Conservation (phyloP, 2,113 vertebrate genomes). For the Macrotis lagotis region DNA sequence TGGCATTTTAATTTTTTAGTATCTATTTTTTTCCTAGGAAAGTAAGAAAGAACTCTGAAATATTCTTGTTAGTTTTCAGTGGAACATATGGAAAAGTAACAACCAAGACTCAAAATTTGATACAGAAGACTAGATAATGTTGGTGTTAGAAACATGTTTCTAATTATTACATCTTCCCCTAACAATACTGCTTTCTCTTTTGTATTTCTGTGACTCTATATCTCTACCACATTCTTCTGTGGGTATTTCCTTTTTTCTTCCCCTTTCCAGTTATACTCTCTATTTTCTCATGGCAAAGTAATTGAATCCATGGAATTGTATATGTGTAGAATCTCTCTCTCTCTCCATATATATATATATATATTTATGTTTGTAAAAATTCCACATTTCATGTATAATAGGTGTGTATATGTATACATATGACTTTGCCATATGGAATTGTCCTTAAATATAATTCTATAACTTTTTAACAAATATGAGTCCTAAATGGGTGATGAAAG, state of each 20-base stretch:
- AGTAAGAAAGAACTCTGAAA: background rate
- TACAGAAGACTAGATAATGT: background rate
- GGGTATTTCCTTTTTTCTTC: background rate
- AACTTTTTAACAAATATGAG: background rate
- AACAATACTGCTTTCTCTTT: background rate
- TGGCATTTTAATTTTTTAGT: conserved; percentile 37
- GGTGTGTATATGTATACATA: background rate
- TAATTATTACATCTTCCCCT: background rate
- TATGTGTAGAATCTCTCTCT: background rate
- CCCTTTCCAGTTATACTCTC: background rate
- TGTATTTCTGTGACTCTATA: background rate
- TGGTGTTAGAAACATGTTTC: background rate
- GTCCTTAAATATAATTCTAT: no score
- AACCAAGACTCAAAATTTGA: background rate
- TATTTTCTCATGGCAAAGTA: background rate
- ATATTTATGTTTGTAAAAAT: background rate
- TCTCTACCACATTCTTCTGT: background rate
- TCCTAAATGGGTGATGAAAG: background rate
- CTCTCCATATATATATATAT: no score
- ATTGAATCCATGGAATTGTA: background rate
- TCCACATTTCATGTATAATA: background rate
- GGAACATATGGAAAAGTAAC: background rate
- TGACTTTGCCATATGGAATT: background rate
- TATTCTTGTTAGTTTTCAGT: conserved; percentile 8
- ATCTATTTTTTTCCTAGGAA: conserved; percentile 40